Evolutionary conservation across 2,797 vertebrate species (phyloP).

Genomic region (Serranus cabrilla): DNA sequence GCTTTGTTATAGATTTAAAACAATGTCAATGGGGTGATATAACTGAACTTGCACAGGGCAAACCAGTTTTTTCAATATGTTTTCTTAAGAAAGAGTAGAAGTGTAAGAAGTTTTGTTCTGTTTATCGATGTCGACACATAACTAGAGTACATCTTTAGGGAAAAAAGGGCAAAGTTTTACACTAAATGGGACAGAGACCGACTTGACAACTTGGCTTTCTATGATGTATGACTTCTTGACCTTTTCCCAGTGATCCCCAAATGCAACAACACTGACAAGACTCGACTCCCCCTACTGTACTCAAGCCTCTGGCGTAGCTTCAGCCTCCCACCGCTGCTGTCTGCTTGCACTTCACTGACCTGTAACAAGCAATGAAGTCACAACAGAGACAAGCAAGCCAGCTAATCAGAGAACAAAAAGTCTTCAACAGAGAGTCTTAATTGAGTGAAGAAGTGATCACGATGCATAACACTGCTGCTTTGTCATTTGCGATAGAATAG

Average conservation of each 20-base stretch:
- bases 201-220: conserved; percentile 10
- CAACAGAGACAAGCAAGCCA: conserved; percentile 15
- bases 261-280: conserved; percentile 17
- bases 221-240: conserved; percentile 32
- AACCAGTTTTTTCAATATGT: background rate
- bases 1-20: background rate
- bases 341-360: conserved; percentile 55
- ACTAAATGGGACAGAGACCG: background rate
- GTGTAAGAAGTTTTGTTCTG: background rate
- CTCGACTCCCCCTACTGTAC: conserved; percentile 9
- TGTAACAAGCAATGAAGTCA: conserved; percentile 56
- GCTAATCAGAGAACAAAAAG: conserved; percentile 45
- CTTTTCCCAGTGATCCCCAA: conserved; percentile 32
- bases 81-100: background rate
- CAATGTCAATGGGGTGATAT: background rate
- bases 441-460: conserved; percentile 3
- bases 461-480: conserved; percentile 8
- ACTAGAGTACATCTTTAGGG: too few relatives aligned
- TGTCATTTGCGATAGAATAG: conserved; percentile 24
- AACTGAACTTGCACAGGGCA: background rate
- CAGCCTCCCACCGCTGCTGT: conserved; percentile 29
- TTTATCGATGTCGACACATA: background rate
- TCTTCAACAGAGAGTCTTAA: conserved; percentile 20
- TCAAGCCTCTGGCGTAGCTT: conserved; percentile 31
- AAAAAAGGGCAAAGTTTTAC: background rate